phyloP scores from a whole-genome alignment of 1,140 invertebrate genomes.

The Drosophila ironensis region DNA sequence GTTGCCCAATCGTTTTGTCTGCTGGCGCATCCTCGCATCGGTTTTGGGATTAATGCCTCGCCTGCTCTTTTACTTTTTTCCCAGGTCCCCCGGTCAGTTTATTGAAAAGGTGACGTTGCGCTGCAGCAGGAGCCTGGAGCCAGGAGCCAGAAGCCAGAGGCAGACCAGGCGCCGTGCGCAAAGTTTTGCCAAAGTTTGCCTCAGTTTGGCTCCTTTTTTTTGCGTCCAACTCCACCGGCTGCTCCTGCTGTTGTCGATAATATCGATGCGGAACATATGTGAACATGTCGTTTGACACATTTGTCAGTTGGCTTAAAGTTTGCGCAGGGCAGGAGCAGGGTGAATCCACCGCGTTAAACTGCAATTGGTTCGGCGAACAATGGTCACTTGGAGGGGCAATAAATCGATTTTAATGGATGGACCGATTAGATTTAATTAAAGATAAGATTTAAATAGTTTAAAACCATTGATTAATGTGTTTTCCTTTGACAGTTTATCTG shows the following conservation, averaged over 20 bases:
- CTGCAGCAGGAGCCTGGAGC: slow-evolving; percentile 21
- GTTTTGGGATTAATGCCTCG: slow-evolving; percentile 72
- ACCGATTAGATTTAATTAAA: no score
- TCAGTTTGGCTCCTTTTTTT: slow-evolving; percentile 15
- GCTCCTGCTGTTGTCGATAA: slow-evolving; percentile 51
- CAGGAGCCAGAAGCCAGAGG: no score
- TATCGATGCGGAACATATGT: slow-evolving; percentile 76
- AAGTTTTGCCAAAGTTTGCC: slow-evolving; percentile 57
- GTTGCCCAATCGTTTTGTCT: slow-evolving; percentile 74
- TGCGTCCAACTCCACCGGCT: not conserved
- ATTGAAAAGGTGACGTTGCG: slow-evolving; percentile 75
- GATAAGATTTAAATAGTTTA: no score
- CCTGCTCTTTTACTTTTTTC: slow-evolving; percentile 14
- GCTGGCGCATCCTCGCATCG: slow-evolving; percentile 53
- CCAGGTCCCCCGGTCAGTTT: slow-evolving; percentile 60
- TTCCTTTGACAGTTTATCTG: no score
- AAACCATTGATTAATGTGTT: no score
- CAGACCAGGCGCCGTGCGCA: not conserved
- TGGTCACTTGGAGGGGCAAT: not conserved
- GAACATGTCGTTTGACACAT: slow-evolving; percentile 78
- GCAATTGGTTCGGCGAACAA: slow-evolving; percentile 19
- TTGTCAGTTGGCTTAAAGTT: slow-evolving; percentile 76
- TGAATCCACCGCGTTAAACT: slow-evolving; percentile 10
- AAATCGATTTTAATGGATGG: no score
- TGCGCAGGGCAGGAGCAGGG: not conserved